Base-by-base conservation (phyloP, 2,888 invertebrate genomes). In the Melanostoma scalare region DNA sequence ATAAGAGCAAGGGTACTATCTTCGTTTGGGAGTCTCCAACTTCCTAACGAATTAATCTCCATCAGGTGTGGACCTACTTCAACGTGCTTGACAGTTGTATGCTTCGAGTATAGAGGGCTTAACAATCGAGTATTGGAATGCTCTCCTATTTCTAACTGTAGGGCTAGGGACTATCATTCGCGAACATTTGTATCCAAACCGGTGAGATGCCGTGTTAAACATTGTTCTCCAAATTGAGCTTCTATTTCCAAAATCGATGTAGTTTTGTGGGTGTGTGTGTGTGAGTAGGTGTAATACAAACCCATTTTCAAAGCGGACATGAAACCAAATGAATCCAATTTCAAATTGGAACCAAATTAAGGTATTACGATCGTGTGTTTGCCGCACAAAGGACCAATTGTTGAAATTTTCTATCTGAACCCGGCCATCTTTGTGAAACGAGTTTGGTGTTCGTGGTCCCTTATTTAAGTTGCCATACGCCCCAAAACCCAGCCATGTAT, bases 311-410 rank as follows among this genome's bases (percentile, higher is more conserved):
- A 20, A 61, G 46, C 38, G 63, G 52, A 42, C 67, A 72, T 68
- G 65, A 84, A 78, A 69, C 58, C 65, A 79, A 84, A 74, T 78
- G 73, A 78, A 68, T 78, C 78, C 69, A 73, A 78, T 79, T 73
- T 74, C 69, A 78, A 84, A 84, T 79, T 84, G 78, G 73, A 84
- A 74, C 78, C 78, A 74, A 84, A 84, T 84, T 84, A 84, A 78
- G 78, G 82, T 69, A 78, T 79, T 74, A 65, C 69, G 55, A 63
- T 65, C 38, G 58, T 58, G 61, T 74, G 78, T 74, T 71, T 74
- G 74, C 58, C 20, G 68, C 36, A 65, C 69, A 78, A 68, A 68
- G 58, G 63, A 65, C 63, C 73, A 69, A 78, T 82, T 82, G 72
- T 63, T 68, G 78, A 63, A 67, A 71, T 50, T 61, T 60, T 73